phyloP scores from a whole-genome alignment of 2,797 vertebrate species.

The Onychomys arenicola region DNA sequence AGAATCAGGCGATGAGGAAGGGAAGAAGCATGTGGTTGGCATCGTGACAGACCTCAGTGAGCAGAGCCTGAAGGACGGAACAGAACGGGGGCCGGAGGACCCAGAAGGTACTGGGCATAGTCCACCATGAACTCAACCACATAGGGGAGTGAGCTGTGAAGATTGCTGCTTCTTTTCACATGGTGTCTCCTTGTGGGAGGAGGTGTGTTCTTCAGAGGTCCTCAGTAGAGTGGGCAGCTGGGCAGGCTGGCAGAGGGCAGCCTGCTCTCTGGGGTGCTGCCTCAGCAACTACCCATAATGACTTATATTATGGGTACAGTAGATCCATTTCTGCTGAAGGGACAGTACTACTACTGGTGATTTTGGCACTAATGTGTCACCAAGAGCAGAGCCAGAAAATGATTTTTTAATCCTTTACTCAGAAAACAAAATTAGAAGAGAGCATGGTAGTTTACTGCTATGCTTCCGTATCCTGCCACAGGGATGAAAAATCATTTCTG shows the following conservation, averaged over 20 bases:
- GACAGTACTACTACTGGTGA: background rate
- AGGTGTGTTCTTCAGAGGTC: background rate
- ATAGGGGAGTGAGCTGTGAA: fast-evolving
- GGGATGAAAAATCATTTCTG: background rate
- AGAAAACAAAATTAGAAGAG: background rate
- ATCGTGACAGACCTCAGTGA: conserved; percentile 92
- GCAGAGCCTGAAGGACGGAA: conserved; percentile 88
- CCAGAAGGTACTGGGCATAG: conserved; percentile 82
- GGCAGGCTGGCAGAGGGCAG: background rate
- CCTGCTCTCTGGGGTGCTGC: fast-evolving
- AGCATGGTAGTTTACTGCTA: fast-evolving
- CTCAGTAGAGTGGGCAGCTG: fast-evolving
- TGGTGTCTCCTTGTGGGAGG: background rate
- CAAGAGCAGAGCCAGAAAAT: background rate
- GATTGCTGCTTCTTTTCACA: fast-evolving
- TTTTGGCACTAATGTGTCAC: fast-evolving
- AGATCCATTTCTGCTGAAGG: background rate
- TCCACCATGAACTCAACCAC: fast-evolving
- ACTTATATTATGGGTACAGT: fast-evolving
- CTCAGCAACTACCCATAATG: too few species aligned
- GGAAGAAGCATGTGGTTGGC: conserved; percentile 91
- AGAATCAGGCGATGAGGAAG: conserved; percentile 97
- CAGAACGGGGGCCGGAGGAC: conserved; percentile 81
- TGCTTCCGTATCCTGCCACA: background rate
- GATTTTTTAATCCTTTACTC: background rate